Conservation (phyloP, 2,888 invertebrate genomes). For the Orthosia gracilis region DNA sequence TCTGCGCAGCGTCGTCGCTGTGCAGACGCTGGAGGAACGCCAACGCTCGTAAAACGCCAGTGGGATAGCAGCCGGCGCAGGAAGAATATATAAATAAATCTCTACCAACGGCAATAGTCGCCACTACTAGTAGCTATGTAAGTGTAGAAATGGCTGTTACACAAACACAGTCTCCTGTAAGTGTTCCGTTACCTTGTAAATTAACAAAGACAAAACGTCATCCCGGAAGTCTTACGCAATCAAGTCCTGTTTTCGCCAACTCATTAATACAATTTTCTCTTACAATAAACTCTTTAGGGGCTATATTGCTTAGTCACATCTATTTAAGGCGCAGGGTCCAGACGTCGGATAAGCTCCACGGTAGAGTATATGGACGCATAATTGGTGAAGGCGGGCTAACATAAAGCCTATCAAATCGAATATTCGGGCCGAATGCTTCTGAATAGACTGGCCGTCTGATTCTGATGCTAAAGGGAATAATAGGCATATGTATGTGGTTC, state of each 20-base stretch:
- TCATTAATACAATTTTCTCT: slow-evolving; percentile 45
- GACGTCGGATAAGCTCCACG: slow-evolving; percentile 44
- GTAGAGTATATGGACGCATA: slow-evolving; percentile 61
- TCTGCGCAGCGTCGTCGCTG: too few species aligned
- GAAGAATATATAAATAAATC: too few species aligned
- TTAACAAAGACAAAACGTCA: slow-evolving; percentile 1
- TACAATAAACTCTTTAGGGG: slow-evolving; percentile 46
- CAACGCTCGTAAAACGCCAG: too few species aligned
- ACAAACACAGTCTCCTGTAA: background rate
- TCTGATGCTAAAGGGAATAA: slow-evolving; percentile 60
- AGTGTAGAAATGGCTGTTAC: background rate
- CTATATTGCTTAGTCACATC: slow-evolving; percentile 53
- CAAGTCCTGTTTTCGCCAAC: slow-evolving; percentile 19
- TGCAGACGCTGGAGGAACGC: too few species aligned
- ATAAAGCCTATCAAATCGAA: slow-evolving; percentile 65
- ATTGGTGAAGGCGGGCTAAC: slow-evolving; percentile 65
- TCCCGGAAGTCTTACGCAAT: background rate
- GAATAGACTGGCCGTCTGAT: slow-evolving; percentile 63
- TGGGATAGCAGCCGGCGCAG: too few species aligned
- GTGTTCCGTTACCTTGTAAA: background rate
- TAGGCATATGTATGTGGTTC: slow-evolving; percentile 38
- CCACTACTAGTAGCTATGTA: too few species aligned
- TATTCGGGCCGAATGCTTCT: slow-evolving; percentile 63
- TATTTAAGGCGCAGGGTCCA: slow-evolving; percentile 42
- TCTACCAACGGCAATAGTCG: too few species aligned